Percentiles rank a stretch among this genome's conserved stretches.
These are phyloP conservation scores for Nothocercus nigrocapillus DNA, from an alignment of 2,113 vertebrate species.

Conservation along the genomic window DNA sequence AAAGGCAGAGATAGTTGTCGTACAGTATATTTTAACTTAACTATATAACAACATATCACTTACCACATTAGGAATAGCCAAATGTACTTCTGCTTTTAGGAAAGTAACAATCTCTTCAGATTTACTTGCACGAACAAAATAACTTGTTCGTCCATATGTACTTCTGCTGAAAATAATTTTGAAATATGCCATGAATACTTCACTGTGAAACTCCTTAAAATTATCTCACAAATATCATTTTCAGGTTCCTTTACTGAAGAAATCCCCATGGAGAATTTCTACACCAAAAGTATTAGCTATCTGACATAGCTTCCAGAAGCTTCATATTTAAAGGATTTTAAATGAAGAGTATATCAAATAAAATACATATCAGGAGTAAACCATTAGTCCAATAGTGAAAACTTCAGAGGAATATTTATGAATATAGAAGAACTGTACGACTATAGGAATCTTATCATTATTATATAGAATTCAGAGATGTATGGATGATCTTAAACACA, in stretches of 20 bases:
- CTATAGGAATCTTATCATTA: neutral
- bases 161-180: slow-evolving; percentile 66
- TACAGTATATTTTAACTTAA: neutral
- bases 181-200: neutral
- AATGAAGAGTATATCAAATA: neutral
- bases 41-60: slow-evolving; percentile 23
- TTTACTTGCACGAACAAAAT: slow-evolving; percentile 15
- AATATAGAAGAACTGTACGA: neutral
- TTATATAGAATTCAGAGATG: neutral
- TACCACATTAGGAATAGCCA: slow-evolving; percentile 82
- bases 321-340: neutral
- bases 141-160: slow-evolving; percentile 26
- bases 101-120: slow-evolving; percentile 68
- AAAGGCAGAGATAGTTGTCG: neutral
- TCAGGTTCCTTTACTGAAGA: neutral
- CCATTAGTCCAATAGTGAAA: neutral
- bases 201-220: neutral
- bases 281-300: neutral
- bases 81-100: slow-evolving; percentile 82
- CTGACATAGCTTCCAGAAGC: neutral
- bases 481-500: neutral
- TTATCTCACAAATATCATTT: neutral
- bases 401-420: neutral
- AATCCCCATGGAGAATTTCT: neutral
- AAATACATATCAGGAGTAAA: neutral